Evolutionary conservation across 2,113 vertebrate species (phyloP).

Genomic region (Fulmarus glacialis): DNA sequence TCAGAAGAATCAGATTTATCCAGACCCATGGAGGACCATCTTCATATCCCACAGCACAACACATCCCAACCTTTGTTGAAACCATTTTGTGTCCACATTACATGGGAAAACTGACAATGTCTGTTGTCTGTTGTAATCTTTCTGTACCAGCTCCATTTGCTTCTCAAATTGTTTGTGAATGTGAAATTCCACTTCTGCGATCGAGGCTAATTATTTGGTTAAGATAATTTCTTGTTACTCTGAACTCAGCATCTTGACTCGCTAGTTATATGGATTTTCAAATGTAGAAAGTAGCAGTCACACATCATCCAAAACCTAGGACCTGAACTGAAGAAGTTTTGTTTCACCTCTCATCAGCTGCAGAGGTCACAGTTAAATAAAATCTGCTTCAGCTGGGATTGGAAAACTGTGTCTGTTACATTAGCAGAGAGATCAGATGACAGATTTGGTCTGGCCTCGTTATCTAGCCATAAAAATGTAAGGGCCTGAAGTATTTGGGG

Average conservation of each 20-base stretch:
- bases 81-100: background rate
- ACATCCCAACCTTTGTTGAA: background rate
- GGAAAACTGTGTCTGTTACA: slow-evolving; percentile 54
- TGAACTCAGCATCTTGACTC: background rate
- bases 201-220: background rate
- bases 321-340: background rate
- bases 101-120: background rate
- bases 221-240: background rate
- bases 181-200: background rate
- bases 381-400: slow-evolving; percentile 31
- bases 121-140: background rate
- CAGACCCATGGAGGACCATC: background rate
- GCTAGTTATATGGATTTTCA: background rate
- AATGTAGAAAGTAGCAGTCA: background rate
- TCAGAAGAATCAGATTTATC: background rate
- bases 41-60: background rate
- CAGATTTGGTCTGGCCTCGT: slow-evolving; percentile 50
- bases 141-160: background rate
- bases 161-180: background rate
- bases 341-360: slow-evolving; percentile 17
- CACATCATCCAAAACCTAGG: background rate
- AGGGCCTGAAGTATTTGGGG: slow-evolving; percentile 57
- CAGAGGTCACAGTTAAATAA: slow-evolving; percentile 48
- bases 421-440: slow-evolving; percentile 70
- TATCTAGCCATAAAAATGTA: slow-evolving; percentile 64